Evolutionary conservation across 2,888 invertebrate genomes (phyloP).

Genomic region (Macrophya alboannulata): DNA sequence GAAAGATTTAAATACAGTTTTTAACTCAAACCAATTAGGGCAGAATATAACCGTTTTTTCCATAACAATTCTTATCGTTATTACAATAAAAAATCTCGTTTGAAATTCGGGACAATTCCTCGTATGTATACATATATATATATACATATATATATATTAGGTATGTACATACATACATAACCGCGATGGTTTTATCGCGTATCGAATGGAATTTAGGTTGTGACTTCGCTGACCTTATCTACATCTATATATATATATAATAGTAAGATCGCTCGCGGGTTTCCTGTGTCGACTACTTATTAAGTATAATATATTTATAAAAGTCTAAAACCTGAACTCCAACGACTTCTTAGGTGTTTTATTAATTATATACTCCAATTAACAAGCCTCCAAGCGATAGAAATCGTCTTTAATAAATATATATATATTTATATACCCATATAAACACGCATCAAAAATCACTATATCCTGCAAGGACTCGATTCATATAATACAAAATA

Average conservation of each 20-base stretch:
- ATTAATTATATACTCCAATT: neutral
- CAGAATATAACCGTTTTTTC: neutral
- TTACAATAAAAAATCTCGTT: neutral
- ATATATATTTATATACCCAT: neutral
- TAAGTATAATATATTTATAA: neutral
- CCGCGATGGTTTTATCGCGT: neutral
- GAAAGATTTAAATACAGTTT: too few species aligned
- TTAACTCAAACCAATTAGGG: neutral
- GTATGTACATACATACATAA: neutral
- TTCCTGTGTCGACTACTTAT: neutral
- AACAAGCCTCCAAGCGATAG: conserved; percentile 6
- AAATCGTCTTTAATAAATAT: neutral
- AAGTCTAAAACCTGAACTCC: neutral
- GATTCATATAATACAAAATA: neutral
- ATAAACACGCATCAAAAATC: neutral
- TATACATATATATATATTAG: neutral
- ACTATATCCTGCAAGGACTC: neutral
- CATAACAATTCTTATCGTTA: neutral
- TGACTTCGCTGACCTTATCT: conserved; percentile 42
- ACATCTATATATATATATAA: neutral
- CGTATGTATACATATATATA: neutral
- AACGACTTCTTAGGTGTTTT: neutral
- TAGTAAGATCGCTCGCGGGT: neutral
- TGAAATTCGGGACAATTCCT: neutral
- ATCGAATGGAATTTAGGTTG: conserved; percentile 40